Evolutionary conservation across 2,797 vertebrate species (phyloP).

Genomic region (Dipus sagitta): DNA sequence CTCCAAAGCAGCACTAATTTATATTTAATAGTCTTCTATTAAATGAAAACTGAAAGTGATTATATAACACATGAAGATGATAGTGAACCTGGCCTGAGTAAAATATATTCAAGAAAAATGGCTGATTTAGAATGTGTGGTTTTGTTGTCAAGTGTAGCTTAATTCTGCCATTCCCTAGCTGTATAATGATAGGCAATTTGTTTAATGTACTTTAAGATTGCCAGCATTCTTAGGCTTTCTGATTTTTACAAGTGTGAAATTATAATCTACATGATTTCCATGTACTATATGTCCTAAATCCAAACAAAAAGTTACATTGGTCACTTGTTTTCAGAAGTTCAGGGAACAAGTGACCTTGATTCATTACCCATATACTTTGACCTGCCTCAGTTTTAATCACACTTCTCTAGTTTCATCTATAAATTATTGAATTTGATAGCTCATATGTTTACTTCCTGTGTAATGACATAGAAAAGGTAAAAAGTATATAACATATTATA

Average conservation of each 20-base stretch:
- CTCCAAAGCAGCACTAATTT: neutral
- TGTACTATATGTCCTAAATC: neutral
- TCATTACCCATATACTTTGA: neutral
- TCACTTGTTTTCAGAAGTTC: constrained; percentile 4
- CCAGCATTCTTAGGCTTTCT: constrained; percentile 39
- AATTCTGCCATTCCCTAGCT: neutral
- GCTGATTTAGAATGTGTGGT: neutral
- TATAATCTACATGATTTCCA: neutral
- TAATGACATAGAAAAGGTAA: neutral
- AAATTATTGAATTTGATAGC: neutral
- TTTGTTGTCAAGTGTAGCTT: neutral
- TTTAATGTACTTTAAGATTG: constrained; percentile 3
- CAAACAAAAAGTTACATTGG: neutral
- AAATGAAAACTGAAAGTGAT: constrained; percentile 20
- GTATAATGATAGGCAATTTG: neutral
- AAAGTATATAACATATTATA: neutral
- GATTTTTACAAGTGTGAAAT: constrained; percentile 19
- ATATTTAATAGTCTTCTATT: neutral
- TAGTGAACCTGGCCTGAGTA: neutral
- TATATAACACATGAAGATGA: neutral
- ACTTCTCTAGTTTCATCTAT: neutral
- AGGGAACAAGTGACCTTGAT: neutral
- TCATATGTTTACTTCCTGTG: neutral
- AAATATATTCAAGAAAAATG: neutral
- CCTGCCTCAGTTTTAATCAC: neutral